Evolutionary conservation across 1,140 invertebrate genomes (phyloP).

Genomic region (Hirudo medicinalis): DNA sequence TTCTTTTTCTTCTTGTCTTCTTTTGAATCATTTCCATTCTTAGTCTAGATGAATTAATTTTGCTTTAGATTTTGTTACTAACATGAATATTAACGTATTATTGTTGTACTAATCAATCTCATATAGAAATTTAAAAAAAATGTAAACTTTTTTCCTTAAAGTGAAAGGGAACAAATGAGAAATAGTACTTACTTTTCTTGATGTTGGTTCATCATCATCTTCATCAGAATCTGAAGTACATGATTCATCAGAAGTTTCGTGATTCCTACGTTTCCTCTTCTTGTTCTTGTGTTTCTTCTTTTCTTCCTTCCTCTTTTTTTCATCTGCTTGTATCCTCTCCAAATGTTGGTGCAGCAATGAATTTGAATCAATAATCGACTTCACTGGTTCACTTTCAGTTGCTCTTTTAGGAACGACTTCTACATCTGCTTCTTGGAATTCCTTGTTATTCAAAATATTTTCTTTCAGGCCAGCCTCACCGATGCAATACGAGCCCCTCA

Average conservation of each 20-base stretch:
- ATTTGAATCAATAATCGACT: too few species aligned
- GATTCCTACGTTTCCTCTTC: conserved; percentile 29
- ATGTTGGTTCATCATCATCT: conserved; percentile 1
- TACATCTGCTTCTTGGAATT: too few species aligned
- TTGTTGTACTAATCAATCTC: too few species aligned
- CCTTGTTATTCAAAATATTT: too few species aligned
- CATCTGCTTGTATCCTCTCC: conserved; percentile 44
- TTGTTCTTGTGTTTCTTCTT: conserved; percentile 42
- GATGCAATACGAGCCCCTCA: conserved; percentile 64
- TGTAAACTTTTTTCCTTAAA: too few species aligned
- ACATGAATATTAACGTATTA: too few species aligned
- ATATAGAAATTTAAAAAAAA: too few species aligned
- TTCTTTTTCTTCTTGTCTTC: conserved; percentile 18
- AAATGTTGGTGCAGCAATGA: conserved; percentile 27
- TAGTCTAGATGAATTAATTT: too few species aligned
- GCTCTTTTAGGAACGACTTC: background rate
- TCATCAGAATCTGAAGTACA: background rate
- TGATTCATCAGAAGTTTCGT: background rate
- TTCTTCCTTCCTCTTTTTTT: conserved; percentile 56
- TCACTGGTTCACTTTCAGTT: too few species aligned
- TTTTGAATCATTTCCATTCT: background rate
- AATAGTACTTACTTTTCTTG: background rate
- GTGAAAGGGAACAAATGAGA: too few species aligned
- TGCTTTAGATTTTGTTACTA: too few species aligned
- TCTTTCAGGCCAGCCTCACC: conserved; percentile 41